Evolutionary conservation across 2,797 vertebrate genomes (phyloP), one percentile per base, ranked within the genome.

Genomic region (Alfaro cultratus): DNA sequence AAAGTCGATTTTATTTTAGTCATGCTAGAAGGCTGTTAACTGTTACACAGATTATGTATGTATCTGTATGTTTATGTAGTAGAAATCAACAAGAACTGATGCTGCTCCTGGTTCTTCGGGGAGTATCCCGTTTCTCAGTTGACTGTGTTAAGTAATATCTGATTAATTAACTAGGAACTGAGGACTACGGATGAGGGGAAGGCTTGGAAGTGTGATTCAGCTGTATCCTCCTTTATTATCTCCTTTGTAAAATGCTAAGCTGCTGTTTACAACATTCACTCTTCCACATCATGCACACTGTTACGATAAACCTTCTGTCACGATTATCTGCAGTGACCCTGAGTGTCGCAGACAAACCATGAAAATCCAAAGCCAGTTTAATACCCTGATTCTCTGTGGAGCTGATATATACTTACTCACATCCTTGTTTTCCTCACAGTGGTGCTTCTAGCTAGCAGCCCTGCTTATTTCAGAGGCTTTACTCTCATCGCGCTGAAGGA

Each of bases 401-500:
- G 9, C 79, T 57, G 75, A 79, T 23, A 46, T 29, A 43, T 16
- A 45, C 41, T 71, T 15, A 46, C 43, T 6, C 11, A 36, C 81
- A 45, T 71, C 73, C 72, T 79, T 34, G n/a, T 80, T 60, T 70
- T 78, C 73, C 47, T 57, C 74, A 29, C 91, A 99, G 98, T 99
- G 92, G 96, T 96, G 0, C 97, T 99, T 75, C 95, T 96, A 60
- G 97, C 98, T 73, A 93, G 97, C 89, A 97, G 97, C 80, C 98
- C 98, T 0, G 94, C 96, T 62, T 99, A 97, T 92, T 99, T 99
- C 88, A 92, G 98, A 94, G 98, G 98, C 29, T 99, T 99, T 95
- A 99, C 97, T 0, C 88, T 99, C 89, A 98, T 99, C 5, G 96
- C 98, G 11, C 95, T 99, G 84, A 98, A 96, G 91, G 98, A 99